Evolutionary conservation across 2,797 vertebrate species (phyloP).

Genomic region (Oryzias sinensis): DNA sequence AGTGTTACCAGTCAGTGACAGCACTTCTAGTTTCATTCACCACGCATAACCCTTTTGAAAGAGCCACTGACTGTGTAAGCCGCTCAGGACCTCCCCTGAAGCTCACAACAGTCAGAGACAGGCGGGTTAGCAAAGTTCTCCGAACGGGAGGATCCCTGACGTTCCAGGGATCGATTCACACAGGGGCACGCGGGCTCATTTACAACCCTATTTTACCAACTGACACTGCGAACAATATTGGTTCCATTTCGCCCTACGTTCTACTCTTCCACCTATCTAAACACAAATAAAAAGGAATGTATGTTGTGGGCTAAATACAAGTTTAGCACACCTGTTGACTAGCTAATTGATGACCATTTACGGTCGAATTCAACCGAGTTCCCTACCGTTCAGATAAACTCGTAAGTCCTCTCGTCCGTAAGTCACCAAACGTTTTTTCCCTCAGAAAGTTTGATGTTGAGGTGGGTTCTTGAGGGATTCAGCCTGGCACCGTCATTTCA

Average conservation of each 20-base stretch:
- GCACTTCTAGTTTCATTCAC: neutral
- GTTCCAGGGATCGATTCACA: too few species aligned
- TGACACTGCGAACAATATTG: too few species aligned
- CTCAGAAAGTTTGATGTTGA: slow-evolving; percentile 11
- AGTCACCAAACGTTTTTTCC: slow-evolving; percentile 14
- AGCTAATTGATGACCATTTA: neutral
- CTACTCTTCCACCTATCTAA: too few species aligned
- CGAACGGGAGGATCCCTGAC: too few species aligned
- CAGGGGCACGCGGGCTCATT: too few species aligned
- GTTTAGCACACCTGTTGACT: slow-evolving; percentile 55
- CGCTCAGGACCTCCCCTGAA: neutral
- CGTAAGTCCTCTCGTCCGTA: neutral
- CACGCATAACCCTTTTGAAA: neutral
- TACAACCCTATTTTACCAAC: too few species aligned
- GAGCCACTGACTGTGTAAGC: neutral
- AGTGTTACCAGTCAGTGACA: neutral
- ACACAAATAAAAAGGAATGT: too few species aligned
- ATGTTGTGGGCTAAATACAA: slow-evolving; percentile 38
- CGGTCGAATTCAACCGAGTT: accelerated
- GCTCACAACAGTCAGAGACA: too few species aligned
- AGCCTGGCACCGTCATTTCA: neutral
- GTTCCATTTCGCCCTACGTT: too few species aligned
- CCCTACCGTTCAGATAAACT: slow-evolving; percentile 24
- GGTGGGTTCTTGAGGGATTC: slow-evolving; percentile 2
- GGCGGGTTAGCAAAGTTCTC: neutral